phyloP scores from a whole-genome alignment of 2,888 invertebrate genomes.

The Aelia acuminata region DNA sequence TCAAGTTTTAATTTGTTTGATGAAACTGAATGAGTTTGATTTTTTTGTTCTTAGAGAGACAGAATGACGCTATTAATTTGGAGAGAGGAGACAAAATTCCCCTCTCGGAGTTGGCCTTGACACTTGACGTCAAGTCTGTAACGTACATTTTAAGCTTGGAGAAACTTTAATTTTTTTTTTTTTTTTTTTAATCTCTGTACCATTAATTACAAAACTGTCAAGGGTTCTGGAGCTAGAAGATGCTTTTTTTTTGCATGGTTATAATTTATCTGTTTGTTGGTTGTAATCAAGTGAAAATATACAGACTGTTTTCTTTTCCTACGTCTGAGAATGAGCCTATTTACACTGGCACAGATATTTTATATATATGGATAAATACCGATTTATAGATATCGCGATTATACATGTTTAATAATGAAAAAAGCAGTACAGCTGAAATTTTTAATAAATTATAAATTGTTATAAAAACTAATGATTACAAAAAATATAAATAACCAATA shows the following conservation, averaged over 20 bases:
- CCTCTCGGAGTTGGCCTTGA: not conserved
- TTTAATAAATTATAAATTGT: too few species aligned
- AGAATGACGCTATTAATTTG: not conserved
- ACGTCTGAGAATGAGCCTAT: not conserved
- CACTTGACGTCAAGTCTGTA: conserved; percentile 1
- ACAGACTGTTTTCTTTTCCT: not conserved
- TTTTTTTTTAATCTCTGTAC: not conserved
- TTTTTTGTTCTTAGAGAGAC: not conserved
- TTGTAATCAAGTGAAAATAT: not conserved
- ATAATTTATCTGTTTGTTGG: not conserved
- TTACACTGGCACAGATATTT: not conserved
- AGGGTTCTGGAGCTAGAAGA: not conserved
- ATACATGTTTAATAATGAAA: too few species aligned
- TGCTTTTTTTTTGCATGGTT: not conserved
- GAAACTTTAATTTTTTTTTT: not conserved
- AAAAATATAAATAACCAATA: too few species aligned
- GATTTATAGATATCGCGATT: too few species aligned
- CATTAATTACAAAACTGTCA: conserved; percentile 6
- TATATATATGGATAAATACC: too few species aligned
- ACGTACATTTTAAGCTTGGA: not conserved
- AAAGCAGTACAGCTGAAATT: too few species aligned
- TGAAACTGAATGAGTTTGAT: not conserved
- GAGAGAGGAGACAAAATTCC: not conserved
- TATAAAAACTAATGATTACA: too few species aligned
- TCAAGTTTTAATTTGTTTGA: not conserved